phyloP scores from a whole-genome alignment of 2,888 invertebrate genomes.

The Eilema depressum region DNA sequence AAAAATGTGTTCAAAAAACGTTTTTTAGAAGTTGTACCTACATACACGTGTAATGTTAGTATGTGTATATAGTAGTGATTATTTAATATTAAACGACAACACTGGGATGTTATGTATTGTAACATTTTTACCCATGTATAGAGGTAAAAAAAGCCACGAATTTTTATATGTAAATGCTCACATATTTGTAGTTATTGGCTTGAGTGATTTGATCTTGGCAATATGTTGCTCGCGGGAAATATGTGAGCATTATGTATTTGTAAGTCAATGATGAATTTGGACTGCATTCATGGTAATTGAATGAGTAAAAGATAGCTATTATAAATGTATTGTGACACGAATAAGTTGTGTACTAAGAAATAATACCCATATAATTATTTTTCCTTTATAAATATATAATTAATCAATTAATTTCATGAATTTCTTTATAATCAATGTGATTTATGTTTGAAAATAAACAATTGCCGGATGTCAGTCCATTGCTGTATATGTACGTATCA shows the following conservation, averaged over 20 bases:
- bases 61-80: slow-evolving; percentile 72
- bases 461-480: slow-evolving; percentile 30
- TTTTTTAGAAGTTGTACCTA: slow-evolving; percentile 81
- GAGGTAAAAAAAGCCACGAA: slow-evolving; percentile 48
- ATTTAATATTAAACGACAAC: slow-evolving; percentile 57
- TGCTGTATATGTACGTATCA: slow-evolving; percentile 30
- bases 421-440: neutral
- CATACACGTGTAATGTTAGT: slow-evolving; percentile 68
- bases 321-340: neutral
- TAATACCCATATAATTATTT: no score
- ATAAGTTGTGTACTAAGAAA: no score
- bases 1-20: slow-evolving; percentile 82
- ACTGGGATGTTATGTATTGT: slow-evolving; percentile 57
- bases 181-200: slow-evolving; percentile 45
- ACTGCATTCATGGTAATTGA: slow-evolving; percentile 22
- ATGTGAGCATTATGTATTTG: slow-evolving; percentile 50
- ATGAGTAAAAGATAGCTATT: neutral
- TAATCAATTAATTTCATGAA: neutral
- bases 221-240: slow-evolving; percentile 19
- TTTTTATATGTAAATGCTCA: slow-evolving; percentile 53
- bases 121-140: slow-evolving; percentile 58
- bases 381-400: neutral
- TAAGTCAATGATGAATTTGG: slow-evolving; percentile 28
- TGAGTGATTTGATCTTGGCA: slow-evolving; percentile 25
- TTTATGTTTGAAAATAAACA: neutral